Conservation (phyloP, 2,797 vertebrate species). For the Urocyon cinereoargenteus region DNA sequence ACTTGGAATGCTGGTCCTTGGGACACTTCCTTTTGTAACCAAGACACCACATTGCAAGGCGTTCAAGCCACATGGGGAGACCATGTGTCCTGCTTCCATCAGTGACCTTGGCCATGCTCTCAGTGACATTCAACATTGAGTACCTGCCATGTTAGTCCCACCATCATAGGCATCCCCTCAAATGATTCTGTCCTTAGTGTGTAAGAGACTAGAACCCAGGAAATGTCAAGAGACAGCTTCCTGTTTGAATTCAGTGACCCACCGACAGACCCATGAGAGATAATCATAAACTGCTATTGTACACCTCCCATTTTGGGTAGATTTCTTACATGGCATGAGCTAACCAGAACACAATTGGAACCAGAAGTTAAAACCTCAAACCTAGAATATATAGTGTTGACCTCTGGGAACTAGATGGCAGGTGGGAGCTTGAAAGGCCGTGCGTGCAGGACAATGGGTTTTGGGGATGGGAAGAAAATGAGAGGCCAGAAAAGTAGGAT, state of each 20-base stretch:
- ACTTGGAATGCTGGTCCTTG: neutral
- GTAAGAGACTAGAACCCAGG: neutral
- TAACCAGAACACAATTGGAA: neutral
- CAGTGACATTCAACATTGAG: too few relatives aligned
- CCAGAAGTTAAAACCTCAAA: neutral
- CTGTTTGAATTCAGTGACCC: too few relatives aligned
- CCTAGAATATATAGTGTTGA: neutral
- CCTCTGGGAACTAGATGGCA: neutral
- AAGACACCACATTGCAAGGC: neutral
- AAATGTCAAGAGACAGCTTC: neutral
- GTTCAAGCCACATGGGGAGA: neutral
- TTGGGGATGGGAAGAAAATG: neutral
- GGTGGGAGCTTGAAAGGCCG: neutral
- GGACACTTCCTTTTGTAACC: neutral
- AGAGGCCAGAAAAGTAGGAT: neutral
- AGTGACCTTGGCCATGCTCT: neutral
- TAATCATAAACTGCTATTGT: too few relatives aligned
- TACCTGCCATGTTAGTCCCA: too few relatives aligned
- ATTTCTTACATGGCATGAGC: neutral
- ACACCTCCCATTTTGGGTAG: neutral
- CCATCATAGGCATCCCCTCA: neutral
- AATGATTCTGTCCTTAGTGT: neutral
- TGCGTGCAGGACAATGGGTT: neutral
- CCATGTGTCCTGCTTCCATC: neutral
- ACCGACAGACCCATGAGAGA: neutral